These are phyloP conservation scores for Apis cerana DNA, from an alignment of 1,140 invertebrate genomes.

Conservation along the genomic window DNA sequence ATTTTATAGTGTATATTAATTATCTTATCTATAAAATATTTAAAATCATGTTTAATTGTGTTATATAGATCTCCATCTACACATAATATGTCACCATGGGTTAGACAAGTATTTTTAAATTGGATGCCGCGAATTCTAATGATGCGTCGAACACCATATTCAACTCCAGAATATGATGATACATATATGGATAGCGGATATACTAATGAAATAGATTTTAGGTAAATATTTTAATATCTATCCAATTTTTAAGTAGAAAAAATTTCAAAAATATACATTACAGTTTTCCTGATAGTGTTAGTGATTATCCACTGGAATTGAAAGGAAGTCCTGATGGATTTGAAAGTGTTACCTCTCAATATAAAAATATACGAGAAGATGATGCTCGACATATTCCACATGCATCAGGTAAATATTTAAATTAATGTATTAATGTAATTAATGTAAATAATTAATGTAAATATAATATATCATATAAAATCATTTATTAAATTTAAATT, in stretches of 20 bases:
- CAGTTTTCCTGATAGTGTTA: constrained; percentile 81
- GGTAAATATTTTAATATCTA: constrained; percentile 79
- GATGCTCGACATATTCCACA: constrained; percentile 82
- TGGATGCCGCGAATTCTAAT: constrained; percentile 94
- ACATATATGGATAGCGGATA: constrained; percentile 88
- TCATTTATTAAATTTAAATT: constrained; percentile 17
- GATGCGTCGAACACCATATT: constrained; percentile 93
- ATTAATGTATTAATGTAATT: too few relatives aligned
- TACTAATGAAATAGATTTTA: constrained; percentile 89
- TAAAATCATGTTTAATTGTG: neutral
- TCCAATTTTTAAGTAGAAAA: neutral
- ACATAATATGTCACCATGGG: constrained; percentile 96
- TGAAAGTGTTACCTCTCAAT: constrained; percentile 84
- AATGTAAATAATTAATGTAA: too few relatives aligned
- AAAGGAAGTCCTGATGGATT: constrained; percentile 82
- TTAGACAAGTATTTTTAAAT: constrained; percentile 92
- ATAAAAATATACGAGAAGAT: constrained; percentile 84
- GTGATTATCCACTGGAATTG: constrained; percentile 82
- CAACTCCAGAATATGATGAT: constrained; percentile 90
- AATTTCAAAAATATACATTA: neutral
- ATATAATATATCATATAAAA: too few relatives aligned
- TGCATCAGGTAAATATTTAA: constrained; percentile 81
- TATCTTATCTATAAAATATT: neutral
- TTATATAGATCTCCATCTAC: constrained; percentile 94
- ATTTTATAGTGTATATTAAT: neutral